Conservation (phyloP, 2,888 invertebrate species). For the Andrena chrysosceles region DNA sequence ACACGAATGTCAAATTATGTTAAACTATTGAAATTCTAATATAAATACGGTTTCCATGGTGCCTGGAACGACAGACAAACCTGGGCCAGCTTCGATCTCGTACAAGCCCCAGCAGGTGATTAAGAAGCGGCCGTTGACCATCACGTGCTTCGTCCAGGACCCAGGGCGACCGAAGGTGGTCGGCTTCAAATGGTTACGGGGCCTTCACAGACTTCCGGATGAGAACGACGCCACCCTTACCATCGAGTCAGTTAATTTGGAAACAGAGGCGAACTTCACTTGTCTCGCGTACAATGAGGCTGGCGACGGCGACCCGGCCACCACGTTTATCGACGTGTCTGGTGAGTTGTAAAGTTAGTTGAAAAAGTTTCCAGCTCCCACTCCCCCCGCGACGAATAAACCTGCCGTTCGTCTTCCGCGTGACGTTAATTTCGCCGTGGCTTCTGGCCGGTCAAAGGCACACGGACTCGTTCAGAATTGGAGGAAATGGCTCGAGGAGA, state of each 20-base stretch:
- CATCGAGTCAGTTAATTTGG: constrained; percentile 93
- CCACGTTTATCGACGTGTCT: constrained; percentile 90
- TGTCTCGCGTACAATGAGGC: constrained; percentile 95
- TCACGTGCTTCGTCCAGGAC: constrained; percentile 94
- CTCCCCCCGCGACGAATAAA: constrained; percentile 28
- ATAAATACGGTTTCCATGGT: background rate
- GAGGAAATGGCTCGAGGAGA: background rate
- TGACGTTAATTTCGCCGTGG: constrained; percentile 20
- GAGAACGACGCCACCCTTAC: constrained; percentile 92
- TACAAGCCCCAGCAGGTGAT: constrained; percentile 92
- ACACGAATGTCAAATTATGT: no score
- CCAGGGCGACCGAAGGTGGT: constrained; percentile 92
- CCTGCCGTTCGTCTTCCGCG: constrained; percentile 19
- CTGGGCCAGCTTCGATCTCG: constrained; percentile 92
- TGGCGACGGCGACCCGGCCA: constrained; percentile 91
- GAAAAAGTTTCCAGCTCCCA: constrained; percentile 36
- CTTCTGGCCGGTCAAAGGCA: no score
- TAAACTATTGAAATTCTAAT: background rate
- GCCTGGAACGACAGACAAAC: constrained; percentile 88
- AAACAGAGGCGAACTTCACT: constrained; percentile 95
- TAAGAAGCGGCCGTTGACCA: constrained; percentile 93
- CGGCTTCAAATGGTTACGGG: constrained; percentile 93
- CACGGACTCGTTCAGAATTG: constrained; percentile 3
- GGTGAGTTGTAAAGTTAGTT: constrained; percentile 85
- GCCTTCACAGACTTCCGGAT: constrained; percentile 90